These are phyloP conservation scores for Gyrodactylus bullatarudis DNA, from an alignment of 1,140 invertebrate genomes.

Conservation along the genomic window DNA sequence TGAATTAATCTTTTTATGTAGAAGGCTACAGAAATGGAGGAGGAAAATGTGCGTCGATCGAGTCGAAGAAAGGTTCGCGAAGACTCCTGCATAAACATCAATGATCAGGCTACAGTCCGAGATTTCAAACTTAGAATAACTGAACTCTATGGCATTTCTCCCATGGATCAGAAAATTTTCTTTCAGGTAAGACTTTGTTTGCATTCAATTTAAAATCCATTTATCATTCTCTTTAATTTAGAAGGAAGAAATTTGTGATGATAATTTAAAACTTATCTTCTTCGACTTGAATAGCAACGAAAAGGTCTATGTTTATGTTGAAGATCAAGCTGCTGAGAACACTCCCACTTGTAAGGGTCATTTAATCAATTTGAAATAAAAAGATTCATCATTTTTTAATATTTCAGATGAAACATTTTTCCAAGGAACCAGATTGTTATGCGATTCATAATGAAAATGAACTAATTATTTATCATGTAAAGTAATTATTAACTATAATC, in stretches of 20 bases:
- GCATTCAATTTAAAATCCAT: no score
- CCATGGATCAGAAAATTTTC: neutral
- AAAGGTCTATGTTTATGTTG: neutral
- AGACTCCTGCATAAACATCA: neutral
- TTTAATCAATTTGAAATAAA: neutral
- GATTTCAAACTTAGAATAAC: neutral
- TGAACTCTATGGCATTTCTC: neutral
- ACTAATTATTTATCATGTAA: no score
- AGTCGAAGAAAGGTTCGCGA: neutral
- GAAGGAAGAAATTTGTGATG: neutral
- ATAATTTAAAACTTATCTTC: neutral
- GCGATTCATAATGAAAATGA: no score
- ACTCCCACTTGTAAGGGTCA: neutral
- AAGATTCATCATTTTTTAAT: neutral
- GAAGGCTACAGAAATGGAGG: neutral
- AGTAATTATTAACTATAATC: no score
- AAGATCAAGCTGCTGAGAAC: neutral
- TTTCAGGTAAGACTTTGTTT: no score
- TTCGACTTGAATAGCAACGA: neutral
- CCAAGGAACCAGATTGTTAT: neutral
- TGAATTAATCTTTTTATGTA: neutral
- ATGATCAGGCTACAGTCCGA: neutral
- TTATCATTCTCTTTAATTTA: no score
- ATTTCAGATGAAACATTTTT: neutral
- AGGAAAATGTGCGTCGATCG: neutral